Percentiles rank a stretch among this genome's conserved stretches.
phyloP scores from a whole-genome alignment of 2,113 vertebrate species.

The Grammomys dolichurus region DNA sequence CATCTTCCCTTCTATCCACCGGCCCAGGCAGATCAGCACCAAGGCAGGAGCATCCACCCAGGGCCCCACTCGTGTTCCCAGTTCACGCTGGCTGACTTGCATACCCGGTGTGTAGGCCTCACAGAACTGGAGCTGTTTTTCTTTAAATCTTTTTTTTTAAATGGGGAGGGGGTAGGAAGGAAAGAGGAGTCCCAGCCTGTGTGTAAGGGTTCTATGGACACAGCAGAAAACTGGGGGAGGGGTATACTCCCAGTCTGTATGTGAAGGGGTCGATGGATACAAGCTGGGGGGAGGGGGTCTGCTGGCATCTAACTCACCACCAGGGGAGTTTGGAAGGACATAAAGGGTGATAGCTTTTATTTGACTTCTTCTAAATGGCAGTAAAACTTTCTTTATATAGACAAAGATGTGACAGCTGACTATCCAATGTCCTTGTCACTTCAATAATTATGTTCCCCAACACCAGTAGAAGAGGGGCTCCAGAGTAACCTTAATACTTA shows the following conservation, averaged over 20 bases:
- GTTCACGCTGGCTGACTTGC: slow-evolving; percentile 68
- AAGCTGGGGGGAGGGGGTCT: neutral
- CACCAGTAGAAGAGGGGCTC: neutral
- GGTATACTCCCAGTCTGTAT: neutral
- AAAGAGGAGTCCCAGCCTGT: neutral
- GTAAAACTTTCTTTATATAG: slow-evolving; percentile 40
- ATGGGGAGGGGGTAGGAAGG: slow-evolving; percentile 56
- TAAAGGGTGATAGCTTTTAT: neutral
- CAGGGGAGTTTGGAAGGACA: slow-evolving; percentile 26
- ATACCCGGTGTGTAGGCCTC: slow-evolving; percentile 79
- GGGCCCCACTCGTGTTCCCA: slow-evolving; percentile 60
- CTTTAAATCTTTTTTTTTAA: slow-evolving; percentile 68
- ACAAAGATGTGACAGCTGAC: neutral
- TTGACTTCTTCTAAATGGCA: slow-evolving; percentile 32
- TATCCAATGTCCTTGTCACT: slow-evolving; percentile 5
- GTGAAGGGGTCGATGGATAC: neutral
- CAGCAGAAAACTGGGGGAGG: neutral
- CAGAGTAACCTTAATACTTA: neutral
- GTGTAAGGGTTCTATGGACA: neutral
- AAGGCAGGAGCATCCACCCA: slow-evolving; percentile 58
- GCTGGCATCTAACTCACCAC: neutral
- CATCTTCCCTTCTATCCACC: slow-evolving; percentile 70
- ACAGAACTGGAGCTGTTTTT: slow-evolving; percentile 68
- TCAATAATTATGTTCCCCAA: neutral
- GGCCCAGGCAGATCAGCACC: slow-evolving; percentile 63